Evolutionary conservation across 64 coral and sea anemone genomes (phyloP).

Genomic region (Montipora capricornis): DNA sequence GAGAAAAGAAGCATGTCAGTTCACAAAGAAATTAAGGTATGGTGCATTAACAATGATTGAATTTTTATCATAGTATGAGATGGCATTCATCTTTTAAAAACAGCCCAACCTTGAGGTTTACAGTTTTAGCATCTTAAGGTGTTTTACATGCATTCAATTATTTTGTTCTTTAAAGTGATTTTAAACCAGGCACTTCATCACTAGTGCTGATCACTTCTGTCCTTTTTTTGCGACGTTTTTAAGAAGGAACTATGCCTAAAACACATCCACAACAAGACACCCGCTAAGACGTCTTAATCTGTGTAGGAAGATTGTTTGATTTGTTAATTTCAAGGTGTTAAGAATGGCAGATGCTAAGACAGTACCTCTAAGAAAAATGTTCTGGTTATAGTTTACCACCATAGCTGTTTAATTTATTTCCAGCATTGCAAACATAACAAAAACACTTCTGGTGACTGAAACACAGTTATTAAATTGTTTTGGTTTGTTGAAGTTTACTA

Average conservation of each 20-base stretch:
- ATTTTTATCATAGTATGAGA: background rate
- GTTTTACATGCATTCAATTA: too few species aligned
- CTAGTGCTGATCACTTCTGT: too few species aligned
- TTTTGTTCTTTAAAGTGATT: too few species aligned
- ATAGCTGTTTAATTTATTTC: conserved; percentile 5
- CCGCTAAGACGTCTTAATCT: background rate
- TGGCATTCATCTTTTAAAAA: too few species aligned
- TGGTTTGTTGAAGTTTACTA: conserved; percentile 8
- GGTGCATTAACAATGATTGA: background rate
- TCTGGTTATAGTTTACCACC: background rate
- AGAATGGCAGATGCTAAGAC: background rate
- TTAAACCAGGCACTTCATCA: too few species aligned
- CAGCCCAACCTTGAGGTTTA: too few species aligned
- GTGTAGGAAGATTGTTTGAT: conserved; percentile 7
- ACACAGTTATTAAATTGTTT: conserved; percentile 7
- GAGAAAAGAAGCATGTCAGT: background rate
- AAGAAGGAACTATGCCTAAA: too few species aligned
- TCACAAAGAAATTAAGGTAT: background rate
- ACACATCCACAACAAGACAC: too few species aligned
- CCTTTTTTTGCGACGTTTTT: too few species aligned
- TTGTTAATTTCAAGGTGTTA: conserved; percentile 7
- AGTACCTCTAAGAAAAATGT: conserved; percentile 1
- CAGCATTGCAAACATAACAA: background rate
- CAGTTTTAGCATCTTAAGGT: too few species aligned
- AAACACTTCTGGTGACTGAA: background rate